Evolutionary conservation across 2,888 invertebrate genomes (phyloP).

Genomic region (Caenorhabditis wallacei): DNA sequence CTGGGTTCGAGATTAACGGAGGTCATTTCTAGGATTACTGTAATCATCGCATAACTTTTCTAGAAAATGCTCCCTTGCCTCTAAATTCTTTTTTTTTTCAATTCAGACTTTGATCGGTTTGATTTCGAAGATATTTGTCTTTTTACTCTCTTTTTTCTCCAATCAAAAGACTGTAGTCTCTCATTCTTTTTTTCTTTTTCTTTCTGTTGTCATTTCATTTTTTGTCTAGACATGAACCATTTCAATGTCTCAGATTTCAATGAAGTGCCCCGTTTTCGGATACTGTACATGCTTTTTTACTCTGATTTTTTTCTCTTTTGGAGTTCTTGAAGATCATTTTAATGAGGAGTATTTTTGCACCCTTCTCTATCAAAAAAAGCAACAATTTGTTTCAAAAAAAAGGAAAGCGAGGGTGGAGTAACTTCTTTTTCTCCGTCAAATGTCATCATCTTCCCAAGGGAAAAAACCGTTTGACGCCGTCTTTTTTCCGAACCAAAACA

Average conservation of each 20-base stretch:
- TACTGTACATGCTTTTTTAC: too few relatives aligned
- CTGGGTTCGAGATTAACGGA: too few relatives aligned
- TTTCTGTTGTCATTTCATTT: constrained; percentile 1
- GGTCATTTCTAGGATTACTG: neutral
- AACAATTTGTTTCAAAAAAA: neutral
- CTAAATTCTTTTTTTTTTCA: neutral
- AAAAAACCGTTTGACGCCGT: neutral
- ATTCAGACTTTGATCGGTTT: neutral
- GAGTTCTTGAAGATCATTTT: too few relatives aligned
- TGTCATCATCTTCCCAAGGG: constrained; percentile 42
- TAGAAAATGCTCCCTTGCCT: neutral
- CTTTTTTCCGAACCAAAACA: neutral
- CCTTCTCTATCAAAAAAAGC: too few relatives aligned
- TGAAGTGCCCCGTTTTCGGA: too few relatives aligned
- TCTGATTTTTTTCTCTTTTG: too few relatives aligned
- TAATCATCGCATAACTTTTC: neutral
- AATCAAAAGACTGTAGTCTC: neutral
- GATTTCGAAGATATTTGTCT: neutral
- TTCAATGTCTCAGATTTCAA: constrained; percentile 13
- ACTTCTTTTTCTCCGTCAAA: constrained; percentile 25
- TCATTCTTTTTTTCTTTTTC: neutral
- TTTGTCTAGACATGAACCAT: constrained; percentile 30
- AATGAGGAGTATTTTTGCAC: too few relatives aligned
- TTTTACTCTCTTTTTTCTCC: neutral
- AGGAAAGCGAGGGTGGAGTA: constrained; percentile 19